Evolutionary conservation across 1,140 invertebrate genomes (phyloP), one percentile per base, ranked within the genome.

Genomic region (Heliothis virescens): DNA sequence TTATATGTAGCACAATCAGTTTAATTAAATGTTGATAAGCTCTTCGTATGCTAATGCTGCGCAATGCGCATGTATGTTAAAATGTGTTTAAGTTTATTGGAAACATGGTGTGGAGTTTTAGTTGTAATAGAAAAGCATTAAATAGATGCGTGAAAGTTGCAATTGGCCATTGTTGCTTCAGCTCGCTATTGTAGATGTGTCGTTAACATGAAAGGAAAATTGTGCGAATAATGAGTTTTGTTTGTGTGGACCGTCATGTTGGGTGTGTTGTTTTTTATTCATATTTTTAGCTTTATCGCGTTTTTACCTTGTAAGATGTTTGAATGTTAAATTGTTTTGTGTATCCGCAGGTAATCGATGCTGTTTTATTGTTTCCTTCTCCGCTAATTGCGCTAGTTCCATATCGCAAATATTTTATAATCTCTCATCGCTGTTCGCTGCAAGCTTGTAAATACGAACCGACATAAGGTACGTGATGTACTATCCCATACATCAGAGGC

Each of bases 401-500:
- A 78, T 78, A 78, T 59, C 16, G 75, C 63, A 69, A 78, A 78
- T 78, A 57, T 78, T 78, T 78, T 69, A 48, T 59, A 69, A 52
- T 78, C 59, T 53, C 16, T 78, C 75, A 57, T 67, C 67, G 53
- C 62, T 48, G 29, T 57, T 26, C 47, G 18, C 18, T 47, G 63
- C n/a, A 57, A 65, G n/a, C 74, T 77, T 65, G 34, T 57, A 77
- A 77, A 67, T 62, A 73, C 57, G 29, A 75, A 62, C 5, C 10
- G 47, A 67, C 29, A 76, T 62, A 76, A 60, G 55, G 55, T 60
- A 69, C 16, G 11, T 26, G 1, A 50, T 53, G 18, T 29, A 75
- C 41, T 53, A 29, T 21, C 59, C 29, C 5, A 55, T 50, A 67
- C 41, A 77, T 55, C 59, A 34, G 15, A 60, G 48, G 50, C 59